Evolutionary conservation across 2,797 vertebrate species (phyloP).

Genomic region (Propithecus perrieri): DNA sequence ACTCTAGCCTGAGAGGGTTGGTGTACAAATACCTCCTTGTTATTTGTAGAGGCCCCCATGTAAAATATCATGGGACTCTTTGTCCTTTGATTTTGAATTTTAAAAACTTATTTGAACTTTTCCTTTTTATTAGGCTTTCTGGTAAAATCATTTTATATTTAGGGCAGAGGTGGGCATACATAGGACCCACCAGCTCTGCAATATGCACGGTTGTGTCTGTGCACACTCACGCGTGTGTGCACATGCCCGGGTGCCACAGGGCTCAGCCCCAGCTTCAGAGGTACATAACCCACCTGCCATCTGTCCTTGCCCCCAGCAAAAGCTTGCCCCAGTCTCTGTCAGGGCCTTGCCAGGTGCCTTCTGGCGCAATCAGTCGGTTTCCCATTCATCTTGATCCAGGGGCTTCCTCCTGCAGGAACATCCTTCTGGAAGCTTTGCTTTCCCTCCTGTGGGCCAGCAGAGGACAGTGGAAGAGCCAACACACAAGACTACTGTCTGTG

Average conservation of each 20-base stretch:
- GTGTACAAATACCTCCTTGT: not conserved
- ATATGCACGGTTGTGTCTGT: rapidly evolving
- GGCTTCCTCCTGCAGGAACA: not conserved
- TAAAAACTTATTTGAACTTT: not conserved
- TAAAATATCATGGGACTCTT: not conserved
- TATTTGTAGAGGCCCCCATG: not conserved
- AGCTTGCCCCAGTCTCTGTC: not conserved
- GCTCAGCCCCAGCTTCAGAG: not conserved
- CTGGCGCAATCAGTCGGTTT: not conserved
- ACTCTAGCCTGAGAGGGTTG: not conserved
- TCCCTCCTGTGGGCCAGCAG: not conserved
- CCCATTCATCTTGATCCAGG: not conserved
- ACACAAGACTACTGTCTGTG: not conserved
- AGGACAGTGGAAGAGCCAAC: not conserved
- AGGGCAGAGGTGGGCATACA: not conserved
- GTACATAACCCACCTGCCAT: rapidly evolving
- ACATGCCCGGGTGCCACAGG: not conserved
- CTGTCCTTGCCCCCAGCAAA: no score
- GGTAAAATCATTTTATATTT: not conserved
- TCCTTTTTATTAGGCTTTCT: not conserved
- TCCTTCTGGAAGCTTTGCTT: not conserved
- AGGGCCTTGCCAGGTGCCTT: not conserved
- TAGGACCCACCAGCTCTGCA: not conserved
- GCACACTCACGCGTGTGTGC: not conserved
- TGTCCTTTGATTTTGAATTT: not conserved